Base-by-base conservation (phyloP, 1,140 invertebrate species). In the Drosophila serrata region DNA sequence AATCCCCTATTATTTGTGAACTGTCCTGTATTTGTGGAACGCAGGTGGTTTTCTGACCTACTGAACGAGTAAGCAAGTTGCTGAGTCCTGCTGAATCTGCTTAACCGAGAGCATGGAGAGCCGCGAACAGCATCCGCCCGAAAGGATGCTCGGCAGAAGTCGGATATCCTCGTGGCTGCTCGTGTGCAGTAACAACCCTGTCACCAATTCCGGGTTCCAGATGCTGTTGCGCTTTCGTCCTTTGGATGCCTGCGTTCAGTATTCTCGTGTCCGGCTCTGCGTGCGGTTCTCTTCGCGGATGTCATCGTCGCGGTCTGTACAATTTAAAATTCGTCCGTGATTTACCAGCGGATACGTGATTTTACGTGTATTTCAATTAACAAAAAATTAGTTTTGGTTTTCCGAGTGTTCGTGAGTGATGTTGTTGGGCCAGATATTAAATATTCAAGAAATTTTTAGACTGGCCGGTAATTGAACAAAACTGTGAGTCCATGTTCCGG, bases 221-320 rank as follows among this genome's bases (percentile, higher is more conserved):
- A 79, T 82, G 76, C 82, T 87, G 85, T 90, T 90, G 85, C 84
- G 84, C 84, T 59, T 87, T 62, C 78, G 67, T 79, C 82, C 75
- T 80, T 77, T 58, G 55, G 70, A 39, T 49, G 68, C 68, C n/a
- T 75, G 57, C 31, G 42, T 79, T 91, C 56, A 92, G 91, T 92
- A 79, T 49, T 78, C 74, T 86, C 87, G 91, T 90, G 87, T 86
- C 87, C 82, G 79, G 56, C 79, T 75, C 72, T 70, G 69, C 69
- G 91, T 91, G 77, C 91, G 91, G 84, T 92, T 67, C 73, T 60
- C 55, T 61, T 39, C 27, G 51, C 49, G 59, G 46, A 49, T 6
- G 33, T 48, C 51, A 51, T 75, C n/a, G 51, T 42, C 68, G 59
- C 17, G 56, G 61, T 70, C 7, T 22, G 42, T 53, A 39, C 13